These are phyloP conservation scores for Carcina quercana DNA, from an alignment of 2,888 invertebrate genomes.

Conservation along the genomic window DNA sequence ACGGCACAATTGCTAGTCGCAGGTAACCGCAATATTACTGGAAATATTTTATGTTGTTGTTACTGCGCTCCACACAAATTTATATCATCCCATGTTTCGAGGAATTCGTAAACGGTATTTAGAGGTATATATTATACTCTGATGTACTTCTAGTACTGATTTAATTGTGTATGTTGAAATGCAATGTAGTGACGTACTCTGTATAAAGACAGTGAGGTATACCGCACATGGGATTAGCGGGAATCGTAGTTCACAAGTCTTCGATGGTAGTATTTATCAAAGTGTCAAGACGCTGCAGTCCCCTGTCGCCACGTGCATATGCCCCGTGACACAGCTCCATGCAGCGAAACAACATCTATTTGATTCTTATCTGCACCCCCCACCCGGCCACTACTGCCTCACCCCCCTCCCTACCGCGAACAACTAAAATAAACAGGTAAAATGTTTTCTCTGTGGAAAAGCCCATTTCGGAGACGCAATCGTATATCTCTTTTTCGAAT, in stretches of 20 bases:
- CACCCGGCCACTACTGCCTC: slow-evolving; percentile 22
- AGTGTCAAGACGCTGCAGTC: slow-evolving; percentile 58
- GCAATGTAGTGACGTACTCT: no score
- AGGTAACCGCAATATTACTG: slow-evolving; percentile 54
- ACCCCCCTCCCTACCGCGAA: slow-evolving; percentile 27
- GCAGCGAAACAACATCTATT: slow-evolving; percentile 73
- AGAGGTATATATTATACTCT: no score
- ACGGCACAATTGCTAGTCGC: slow-evolving; percentile 47
- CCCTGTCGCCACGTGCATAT: slow-evolving; percentile 62
- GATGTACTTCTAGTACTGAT: no score
- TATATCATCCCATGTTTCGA: no score
- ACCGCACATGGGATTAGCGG: no score
- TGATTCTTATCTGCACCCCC: slow-evolving; percentile 66
- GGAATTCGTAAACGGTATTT: no score
- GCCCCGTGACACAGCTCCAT: slow-evolving; percentile 51
- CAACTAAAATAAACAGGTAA: slow-evolving; percentile 63
- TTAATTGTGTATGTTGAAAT: no score
- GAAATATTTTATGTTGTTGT: slow-evolving; percentile 52
- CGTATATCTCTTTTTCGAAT: slow-evolving; percentile 39
- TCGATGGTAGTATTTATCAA: no score
- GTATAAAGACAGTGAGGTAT: no score
- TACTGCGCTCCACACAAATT: slow-evolving; percentile 43
- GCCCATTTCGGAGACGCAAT: slow-evolving; percentile 52
- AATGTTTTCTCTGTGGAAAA: slow-evolving; percentile 57
- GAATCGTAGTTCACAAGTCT: no score